Percentiles rank a stretch among this genome's conserved stretches.
Conservation (phyloP, 2,888 invertebrate species). For the Chrysolina oricalcia region DNA sequence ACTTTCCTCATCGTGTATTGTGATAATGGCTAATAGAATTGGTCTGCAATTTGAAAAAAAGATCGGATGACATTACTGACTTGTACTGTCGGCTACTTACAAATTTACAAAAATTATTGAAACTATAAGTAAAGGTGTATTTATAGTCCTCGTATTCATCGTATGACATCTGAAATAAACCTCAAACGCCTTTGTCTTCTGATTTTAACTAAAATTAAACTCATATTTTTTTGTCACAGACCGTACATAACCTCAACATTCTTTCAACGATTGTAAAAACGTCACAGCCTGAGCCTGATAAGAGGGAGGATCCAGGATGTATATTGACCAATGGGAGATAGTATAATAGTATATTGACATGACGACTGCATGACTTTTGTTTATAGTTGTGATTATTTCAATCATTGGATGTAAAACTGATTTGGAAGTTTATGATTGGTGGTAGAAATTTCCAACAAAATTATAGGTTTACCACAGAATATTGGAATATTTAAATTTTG, state of each 20-base stretch:
- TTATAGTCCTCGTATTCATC: constrained; percentile 40
- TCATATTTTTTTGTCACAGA: constrained; percentile 44
- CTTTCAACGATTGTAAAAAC: background rate
- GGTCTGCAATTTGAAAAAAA: constrained; percentile 23
- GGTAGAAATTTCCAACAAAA: background rate
- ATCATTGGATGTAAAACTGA: background rate
- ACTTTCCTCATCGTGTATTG: constrained; percentile 35
- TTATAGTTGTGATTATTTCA: background rate
- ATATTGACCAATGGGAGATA: background rate
- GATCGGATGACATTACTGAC: background rate
- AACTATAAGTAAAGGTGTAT: constrained; percentile 34
- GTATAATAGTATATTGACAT: background rate
- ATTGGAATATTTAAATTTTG: too few relatives aligned
- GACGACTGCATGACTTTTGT: background rate
- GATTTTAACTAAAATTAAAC: constrained; percentile 41
- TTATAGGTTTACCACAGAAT: background rate
- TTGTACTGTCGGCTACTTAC: constrained; percentile 31
- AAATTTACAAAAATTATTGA: constrained; percentile 32
- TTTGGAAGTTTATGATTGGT: background rate
- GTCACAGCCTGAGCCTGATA: background rate
- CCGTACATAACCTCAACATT: constrained; percentile 44
- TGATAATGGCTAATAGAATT: constrained; percentile 32
- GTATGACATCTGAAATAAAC: constrained; percentile 38
- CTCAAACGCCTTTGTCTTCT: constrained; percentile 34
- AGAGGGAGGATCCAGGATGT: background rate